phyloP scores from a whole-genome alignment of 2,888 invertebrate species.

The Deilephila porcellus region DNA sequence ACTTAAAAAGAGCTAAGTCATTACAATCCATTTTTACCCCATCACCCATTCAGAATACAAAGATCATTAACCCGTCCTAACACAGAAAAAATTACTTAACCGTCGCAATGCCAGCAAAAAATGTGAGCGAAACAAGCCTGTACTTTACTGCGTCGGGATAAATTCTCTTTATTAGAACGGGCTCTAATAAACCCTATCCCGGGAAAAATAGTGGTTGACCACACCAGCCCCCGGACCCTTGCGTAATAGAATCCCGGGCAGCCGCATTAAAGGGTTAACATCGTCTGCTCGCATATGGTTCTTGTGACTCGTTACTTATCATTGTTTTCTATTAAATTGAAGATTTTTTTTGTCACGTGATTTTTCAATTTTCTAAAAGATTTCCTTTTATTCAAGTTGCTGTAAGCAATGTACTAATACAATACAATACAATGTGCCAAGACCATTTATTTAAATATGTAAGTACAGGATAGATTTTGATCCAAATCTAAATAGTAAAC shows the following conservation, averaged over 20 bases:
- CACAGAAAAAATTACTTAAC: neutral
- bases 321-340: neutral
- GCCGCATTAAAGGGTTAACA: constrained; percentile 45
- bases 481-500: too few relatives aligned
- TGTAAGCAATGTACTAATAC: too few relatives aligned
- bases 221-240: constrained; percentile 45
- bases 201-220: constrained; percentile 72
- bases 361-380: too few relatives aligned
- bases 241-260: constrained; percentile 44
- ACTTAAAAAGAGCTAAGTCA: neutral
- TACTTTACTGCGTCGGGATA: constrained; percentile 50
- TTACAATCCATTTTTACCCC: neutral
- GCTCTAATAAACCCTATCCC: constrained; percentile 64
- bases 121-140: constrained; percentile 31
- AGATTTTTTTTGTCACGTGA: neutral
- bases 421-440: too few relatives aligned
- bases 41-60: neutral
- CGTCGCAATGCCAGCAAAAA: constrained; percentile 7
- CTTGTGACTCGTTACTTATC: constrained; percentile 12
- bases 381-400: too few relatives aligned
- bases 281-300: constrained; percentile 30
- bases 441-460: too few relatives aligned
- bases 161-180: constrained; percentile 68
- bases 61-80: neutral
- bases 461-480: too few relatives aligned